A percentile compares a stretch with the other conserved stretches of the same genome.
phyloP scores from a whole-genome alignment of 2,797 vertebrate species.

The Alauda arvensis region DNA sequence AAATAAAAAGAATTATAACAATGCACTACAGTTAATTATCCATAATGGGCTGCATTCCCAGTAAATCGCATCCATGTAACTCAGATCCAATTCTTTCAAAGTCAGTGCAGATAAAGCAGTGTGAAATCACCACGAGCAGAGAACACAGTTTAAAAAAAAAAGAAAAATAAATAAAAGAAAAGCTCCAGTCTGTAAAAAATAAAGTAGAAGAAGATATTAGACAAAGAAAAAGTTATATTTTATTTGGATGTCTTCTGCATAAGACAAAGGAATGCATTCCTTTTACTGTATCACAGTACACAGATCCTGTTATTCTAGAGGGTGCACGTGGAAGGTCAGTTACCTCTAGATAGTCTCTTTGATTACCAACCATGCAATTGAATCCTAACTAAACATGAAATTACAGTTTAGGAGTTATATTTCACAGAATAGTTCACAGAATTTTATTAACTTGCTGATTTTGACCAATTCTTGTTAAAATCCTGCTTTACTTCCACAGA shows the following conservation, averaged over 20 bases:
- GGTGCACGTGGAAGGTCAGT: not conserved
- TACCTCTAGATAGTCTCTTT: not conserved
- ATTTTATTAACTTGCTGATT: not conserved
- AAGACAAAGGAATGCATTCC: not conserved
- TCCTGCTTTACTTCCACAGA: not conserved
- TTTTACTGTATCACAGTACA: not conserved
- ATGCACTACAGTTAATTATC: constrained; percentile 7
- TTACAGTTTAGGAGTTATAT: not conserved
- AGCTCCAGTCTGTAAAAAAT: fast-evolving
- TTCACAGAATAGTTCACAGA: not conserved
- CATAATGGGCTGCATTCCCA: not conserved
- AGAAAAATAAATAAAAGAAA: no score
- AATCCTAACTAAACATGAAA: not conserved
- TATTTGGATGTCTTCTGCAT: not conserved
- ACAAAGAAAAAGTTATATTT: not conserved
- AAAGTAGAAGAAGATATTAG: not conserved
- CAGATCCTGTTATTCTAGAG: not conserved
- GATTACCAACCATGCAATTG: not conserved
- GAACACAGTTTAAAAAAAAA: not conserved
- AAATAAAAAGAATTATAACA: not conserved
- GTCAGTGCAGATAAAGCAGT: not conserved
- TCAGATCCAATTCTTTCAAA: not conserved
- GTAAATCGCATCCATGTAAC: not conserved
- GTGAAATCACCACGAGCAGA: not conserved
- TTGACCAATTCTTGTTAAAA: not conserved